These are phyloP conservation scores for Rapana venosa DNA, from an alignment of 2,888 invertebrate genomes.

Conservation along the genomic window DNA sequence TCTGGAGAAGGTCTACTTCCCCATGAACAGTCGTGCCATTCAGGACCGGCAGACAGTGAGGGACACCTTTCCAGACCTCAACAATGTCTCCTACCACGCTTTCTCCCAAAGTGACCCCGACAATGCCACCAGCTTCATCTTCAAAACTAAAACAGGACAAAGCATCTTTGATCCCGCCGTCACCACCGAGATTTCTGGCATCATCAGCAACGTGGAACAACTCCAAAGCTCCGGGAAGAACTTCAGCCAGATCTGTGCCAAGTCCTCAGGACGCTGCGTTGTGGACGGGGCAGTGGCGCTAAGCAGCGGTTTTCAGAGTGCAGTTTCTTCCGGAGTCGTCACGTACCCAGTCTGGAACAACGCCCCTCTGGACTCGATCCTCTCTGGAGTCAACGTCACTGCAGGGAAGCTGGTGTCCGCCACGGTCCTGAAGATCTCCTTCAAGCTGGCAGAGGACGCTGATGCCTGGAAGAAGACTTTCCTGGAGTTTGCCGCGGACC, in stretches of 20 bases:
- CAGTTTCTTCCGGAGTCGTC: conserved; percentile 10
- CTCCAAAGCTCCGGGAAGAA: conserved; percentile 1
- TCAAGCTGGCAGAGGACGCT: conserved; percentile 38
- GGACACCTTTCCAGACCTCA: conserved; percentile 48
- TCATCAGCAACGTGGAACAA: not conserved
- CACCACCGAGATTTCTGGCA: not conserved
- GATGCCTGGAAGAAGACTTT: conserved; percentile 29
- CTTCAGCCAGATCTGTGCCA: conserved; percentile 22
- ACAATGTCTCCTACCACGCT: conserved; percentile 41
- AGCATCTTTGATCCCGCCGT: conserved; percentile 9
- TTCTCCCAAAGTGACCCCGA: conserved; percentile 41
- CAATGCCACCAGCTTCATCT: conserved; percentile 1
- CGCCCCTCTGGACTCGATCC: not conserved
- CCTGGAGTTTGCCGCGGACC: conserved; percentile 28
- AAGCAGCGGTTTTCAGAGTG: not conserved
- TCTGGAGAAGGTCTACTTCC: conserved; percentile 51
- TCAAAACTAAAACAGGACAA: conserved; percentile 9
- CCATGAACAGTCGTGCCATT: conserved; percentile 54
- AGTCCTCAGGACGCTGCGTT: not conserved
- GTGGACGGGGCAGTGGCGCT: not conserved
- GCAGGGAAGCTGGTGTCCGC: conserved; percentile 38
- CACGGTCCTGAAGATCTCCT: conserved; percentile 35
- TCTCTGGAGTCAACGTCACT: conserved; percentile 20
- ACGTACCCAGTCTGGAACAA: conserved; percentile 41
- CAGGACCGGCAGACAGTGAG: conserved; percentile 49